Evolutionary conservation across 2,797 vertebrate genomes (phyloP).

Genomic region (Chrysolophus pictus): DNA sequence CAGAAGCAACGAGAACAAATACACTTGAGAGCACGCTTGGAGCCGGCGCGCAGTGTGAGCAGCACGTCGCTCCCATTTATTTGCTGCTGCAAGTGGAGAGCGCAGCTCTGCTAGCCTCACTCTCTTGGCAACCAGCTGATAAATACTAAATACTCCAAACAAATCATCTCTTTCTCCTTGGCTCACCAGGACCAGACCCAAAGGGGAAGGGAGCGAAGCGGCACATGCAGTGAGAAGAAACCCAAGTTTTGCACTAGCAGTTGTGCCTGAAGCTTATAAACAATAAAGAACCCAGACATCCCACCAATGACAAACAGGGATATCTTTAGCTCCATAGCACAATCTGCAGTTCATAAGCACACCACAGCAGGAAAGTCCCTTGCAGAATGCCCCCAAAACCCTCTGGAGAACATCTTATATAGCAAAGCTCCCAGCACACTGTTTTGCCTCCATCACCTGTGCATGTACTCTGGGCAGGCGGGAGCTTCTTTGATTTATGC

Average conservation of each 20-base stretch:
- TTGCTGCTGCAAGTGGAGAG: not conserved
- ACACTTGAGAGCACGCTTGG: not conserved
- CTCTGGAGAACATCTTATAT: not conserved
- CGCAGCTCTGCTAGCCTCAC: rapidly evolving
- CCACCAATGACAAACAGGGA: not conserved
- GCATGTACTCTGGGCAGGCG: rapidly evolving
- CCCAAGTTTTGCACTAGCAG: rapidly evolving
- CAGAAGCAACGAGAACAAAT: not conserved
- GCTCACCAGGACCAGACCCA: not conserved
- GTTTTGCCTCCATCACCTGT: not conserved
- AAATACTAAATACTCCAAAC: not conserved
- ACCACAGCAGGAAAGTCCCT: not conserved
- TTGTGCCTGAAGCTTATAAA: not conserved
- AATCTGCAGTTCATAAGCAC: not conserved
- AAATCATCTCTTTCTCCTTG: not conserved
- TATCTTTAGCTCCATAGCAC: not conserved
- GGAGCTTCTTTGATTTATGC: slow-evolving; percentile 16
- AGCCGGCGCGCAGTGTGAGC: not conserved
- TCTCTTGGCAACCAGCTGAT: not conserved
- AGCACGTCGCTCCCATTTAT: not conserved
- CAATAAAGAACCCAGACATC: not conserved
- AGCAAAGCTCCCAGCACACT: not conserved
- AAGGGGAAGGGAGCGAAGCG: not conserved
- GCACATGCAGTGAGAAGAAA: not conserved
- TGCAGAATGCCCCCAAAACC: not conserved